A percentile compares a stretch with the other conserved stretches of the same genome.
These are phyloP conservation scores for Cheilinus undulatus DNA, from an alignment of 2,113 vertebrate genomes.

Conservation along the genomic window DNA sequence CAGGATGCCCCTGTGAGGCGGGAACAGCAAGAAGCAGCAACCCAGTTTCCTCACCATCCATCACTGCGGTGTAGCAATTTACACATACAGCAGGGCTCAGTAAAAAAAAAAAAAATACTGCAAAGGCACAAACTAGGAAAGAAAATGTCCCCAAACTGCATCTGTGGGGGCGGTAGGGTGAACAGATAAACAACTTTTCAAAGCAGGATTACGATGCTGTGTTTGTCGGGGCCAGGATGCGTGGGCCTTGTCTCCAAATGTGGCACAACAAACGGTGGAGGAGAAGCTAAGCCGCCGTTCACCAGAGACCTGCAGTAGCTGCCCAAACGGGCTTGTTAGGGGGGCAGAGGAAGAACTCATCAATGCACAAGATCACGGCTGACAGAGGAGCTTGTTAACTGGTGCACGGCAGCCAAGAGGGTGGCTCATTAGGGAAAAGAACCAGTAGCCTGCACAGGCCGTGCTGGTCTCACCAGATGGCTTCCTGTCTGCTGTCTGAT, in stretches of 20 bases:
- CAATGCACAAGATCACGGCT: constrained; percentile 67
- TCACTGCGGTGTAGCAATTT: constrained; percentile 64
- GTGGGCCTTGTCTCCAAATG: constrained; percentile 43
- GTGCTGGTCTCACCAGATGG: constrained; percentile 63
- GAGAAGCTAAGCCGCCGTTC: constrained; percentile 47
- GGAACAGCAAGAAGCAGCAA: constrained; percentile 52
- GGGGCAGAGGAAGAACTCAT: constrained; percentile 58
- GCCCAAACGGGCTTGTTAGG: constrained; percentile 67
- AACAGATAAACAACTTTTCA: constrained; percentile 66
- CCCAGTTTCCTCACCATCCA: constrained; percentile 64
- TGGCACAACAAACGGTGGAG: constrained; percentile 49
- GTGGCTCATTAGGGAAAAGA: constrained; percentile 69
- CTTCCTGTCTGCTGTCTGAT: constrained; percentile 31
- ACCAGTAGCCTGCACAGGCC: constrained; percentile 36
- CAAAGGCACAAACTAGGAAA: constrained; percentile 64
- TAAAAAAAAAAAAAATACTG: constrained; percentile 60
- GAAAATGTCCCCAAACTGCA: constrained; percentile 68
- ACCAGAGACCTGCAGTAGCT: constrained; percentile 41
- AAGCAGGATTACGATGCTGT: constrained; percentile 46
- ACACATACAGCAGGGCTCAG: constrained; percentile 48
- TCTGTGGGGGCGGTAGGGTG: constrained; percentile 38
- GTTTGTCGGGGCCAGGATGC: constrained; percentile 30
- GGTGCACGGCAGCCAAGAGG: constrained; percentile 50
- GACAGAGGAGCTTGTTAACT: constrained; percentile 72
- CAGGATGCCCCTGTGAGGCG: constrained; percentile 14